Conservation (phyloP, 2,888 invertebrate species). For the Eristalinus sepulchralis region DNA sequence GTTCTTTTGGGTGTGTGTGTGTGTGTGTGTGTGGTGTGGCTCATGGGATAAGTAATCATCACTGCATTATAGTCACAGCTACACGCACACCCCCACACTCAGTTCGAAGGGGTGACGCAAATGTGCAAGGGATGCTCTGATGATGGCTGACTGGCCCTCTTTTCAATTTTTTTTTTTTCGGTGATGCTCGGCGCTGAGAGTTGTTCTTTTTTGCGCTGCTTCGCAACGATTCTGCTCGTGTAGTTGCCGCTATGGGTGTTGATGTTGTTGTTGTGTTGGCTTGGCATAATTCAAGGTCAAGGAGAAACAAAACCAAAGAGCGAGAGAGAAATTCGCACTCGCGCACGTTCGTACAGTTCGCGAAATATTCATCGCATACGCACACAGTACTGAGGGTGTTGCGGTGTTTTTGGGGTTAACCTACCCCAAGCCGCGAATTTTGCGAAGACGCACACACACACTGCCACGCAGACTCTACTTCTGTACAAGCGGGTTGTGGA, state of each 20-base stretch:
- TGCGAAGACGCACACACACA: neutral
- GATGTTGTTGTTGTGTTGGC: conserved; percentile 34
- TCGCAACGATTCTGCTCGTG: neutral
- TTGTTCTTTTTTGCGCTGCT: conserved; percentile 20
- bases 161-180: conserved; percentile 36
- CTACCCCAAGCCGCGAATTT: conserved; percentile 58
- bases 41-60: conserved; percentile 7
- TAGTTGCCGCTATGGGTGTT: neutral
- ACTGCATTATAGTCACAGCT: neutral
- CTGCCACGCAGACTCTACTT: too few relatives aligned
- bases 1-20: neutral
- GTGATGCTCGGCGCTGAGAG: neutral
- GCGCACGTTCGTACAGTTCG: neutral
- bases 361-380: neutral
- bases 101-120: conserved; percentile 2
- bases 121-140: conserved; percentile 48
- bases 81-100: conserved; percentile 8
- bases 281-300: conserved; percentile 62
- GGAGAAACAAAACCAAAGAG: conserved; percentile 25
- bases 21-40: neutral
- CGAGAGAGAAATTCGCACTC: neutral
- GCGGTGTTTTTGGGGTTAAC: conserved; percentile 35
- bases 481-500: conserved; percentile 20
- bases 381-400: neutral
- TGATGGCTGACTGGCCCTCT: conserved; percentile 27